phyloP scores from a whole-genome alignment of 2,797 vertebrate species.

The Chloroceryle inda region DNA sequence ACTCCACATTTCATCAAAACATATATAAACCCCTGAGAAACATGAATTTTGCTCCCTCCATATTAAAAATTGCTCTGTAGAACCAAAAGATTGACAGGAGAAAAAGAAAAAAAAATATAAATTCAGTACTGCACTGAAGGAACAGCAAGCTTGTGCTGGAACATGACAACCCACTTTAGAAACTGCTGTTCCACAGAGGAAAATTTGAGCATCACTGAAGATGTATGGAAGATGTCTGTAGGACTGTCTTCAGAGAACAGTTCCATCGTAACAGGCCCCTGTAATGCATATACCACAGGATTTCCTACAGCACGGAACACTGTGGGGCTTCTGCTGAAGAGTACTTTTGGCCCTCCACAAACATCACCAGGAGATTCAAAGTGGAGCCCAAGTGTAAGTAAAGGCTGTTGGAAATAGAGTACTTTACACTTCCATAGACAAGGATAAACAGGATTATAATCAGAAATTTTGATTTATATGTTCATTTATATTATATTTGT shows the following conservation, averaged over 20 bases:
- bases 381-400: background rate
- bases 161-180: background rate
- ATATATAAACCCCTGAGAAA: background rate
- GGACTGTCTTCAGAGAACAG: background rate
- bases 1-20: background rate
- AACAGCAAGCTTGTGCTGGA: background rate
- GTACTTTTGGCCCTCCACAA: background rate
- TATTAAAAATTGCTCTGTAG: background rate
- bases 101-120: background rate
- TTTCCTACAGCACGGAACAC: background rate
- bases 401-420: background rate
- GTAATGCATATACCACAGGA: rapidly evolving
- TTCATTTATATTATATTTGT: background rate
- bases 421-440: background rate
- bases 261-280: background rate
- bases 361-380: background rate
- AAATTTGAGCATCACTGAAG: background rate
- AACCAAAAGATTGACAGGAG: background rate
- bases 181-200: background rate
- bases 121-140: background rate
- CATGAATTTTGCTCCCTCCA: background rate
- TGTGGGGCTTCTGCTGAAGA: background rate
- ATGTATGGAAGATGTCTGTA: background rate
- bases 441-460: background rate
- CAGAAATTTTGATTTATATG: background rate